A percentile compares a stretch with the other conserved stretches of the same genome.
Conservation (phyloP, 2,797 vertebrate genomes). For the Lophotriccus pileatus region DNA sequence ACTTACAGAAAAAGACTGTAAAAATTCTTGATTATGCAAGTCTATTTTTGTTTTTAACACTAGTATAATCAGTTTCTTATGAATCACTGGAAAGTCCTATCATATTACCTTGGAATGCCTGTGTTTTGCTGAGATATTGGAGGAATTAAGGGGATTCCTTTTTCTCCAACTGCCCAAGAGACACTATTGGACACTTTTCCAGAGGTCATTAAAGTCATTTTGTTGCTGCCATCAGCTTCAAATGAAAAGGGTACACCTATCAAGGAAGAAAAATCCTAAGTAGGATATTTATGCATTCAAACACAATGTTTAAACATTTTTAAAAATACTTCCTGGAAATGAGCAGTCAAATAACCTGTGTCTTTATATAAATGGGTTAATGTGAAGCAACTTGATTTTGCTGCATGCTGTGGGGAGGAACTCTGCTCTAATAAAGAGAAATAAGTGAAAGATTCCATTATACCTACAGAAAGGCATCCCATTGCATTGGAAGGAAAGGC, state of each 20-base stretch:
- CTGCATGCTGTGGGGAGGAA: neutral
- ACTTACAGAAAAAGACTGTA: neutral
- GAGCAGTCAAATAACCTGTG: neutral
- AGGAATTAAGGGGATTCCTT: constrained; percentile 85
- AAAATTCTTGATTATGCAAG: neutral
- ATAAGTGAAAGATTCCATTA: neutral
- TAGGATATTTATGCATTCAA: neutral
- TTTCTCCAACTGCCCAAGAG: constrained; percentile 89
- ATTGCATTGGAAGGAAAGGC: neutral
- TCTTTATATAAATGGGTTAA: neutral
- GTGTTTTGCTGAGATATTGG: constrained; percentile 78
- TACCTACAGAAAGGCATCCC: neutral
- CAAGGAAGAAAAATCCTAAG: neutral
- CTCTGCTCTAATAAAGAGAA: neutral
- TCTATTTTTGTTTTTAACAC: fast-evolving
- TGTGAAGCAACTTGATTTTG: neutral
- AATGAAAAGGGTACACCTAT: constrained; percentile 93
- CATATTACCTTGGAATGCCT: constrained; percentile 80
- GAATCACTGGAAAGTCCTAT: neutral
- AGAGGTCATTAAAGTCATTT: constrained; percentile 88
- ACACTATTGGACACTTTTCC: constrained; percentile 90
- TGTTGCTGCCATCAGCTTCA: constrained; percentile 89
- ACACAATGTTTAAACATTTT: neutral
- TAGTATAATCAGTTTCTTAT: neutral
- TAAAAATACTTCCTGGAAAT: neutral